Conservation (phyloP, 30 jellyfish, hydroid and myxozoan genomes). For the Hydractinia echinata region DNA sequence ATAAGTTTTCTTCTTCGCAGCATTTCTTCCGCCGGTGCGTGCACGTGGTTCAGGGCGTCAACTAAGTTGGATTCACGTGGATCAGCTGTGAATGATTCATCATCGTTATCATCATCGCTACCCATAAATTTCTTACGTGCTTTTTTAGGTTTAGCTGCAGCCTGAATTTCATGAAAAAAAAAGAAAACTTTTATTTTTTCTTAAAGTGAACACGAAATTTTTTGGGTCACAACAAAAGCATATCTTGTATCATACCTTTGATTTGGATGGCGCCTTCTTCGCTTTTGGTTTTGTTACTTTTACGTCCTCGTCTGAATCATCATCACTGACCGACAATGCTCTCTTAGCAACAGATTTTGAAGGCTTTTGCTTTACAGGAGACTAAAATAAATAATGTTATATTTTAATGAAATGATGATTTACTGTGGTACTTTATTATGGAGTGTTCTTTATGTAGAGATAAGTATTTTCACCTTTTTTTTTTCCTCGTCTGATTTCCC, state of each 20-base stretch:
- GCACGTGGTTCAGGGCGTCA: constrained; percentile 8
- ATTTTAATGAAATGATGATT: too few relatives aligned
- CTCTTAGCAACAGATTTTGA: constrained; percentile 14
- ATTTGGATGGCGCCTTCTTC: not conserved
- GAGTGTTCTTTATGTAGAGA: too few relatives aligned
- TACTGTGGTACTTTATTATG: too few relatives aligned
- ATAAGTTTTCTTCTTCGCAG: constrained; percentile 33
- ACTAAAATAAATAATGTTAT: not conserved
- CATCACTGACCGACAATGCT: constrained; percentile 13
- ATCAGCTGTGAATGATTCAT: constrained; percentile 30
- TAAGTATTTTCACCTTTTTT: not conserved
- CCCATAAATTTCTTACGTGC: not conserved
- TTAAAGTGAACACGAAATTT: too few relatives aligned
- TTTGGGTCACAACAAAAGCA: not conserved
- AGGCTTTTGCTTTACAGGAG: not conserved
- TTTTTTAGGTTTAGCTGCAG: constrained; percentile 22
- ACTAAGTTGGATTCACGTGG: not conserved
- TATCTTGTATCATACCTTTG: not conserved
- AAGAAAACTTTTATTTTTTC: too few relatives aligned
- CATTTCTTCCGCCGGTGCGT: constrained; percentile 33
- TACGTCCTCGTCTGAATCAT: constrained; percentile 6
- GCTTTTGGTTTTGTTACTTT: not conserved
- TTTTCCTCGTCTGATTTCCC: not conserved
- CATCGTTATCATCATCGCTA: constrained; percentile 19
- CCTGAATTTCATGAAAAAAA: not conserved